Evolutionary conservation across 35 echinoderm and acorn worm genomes (phyloP).

Genomic region (Apostichopus parvimensis): DNA sequence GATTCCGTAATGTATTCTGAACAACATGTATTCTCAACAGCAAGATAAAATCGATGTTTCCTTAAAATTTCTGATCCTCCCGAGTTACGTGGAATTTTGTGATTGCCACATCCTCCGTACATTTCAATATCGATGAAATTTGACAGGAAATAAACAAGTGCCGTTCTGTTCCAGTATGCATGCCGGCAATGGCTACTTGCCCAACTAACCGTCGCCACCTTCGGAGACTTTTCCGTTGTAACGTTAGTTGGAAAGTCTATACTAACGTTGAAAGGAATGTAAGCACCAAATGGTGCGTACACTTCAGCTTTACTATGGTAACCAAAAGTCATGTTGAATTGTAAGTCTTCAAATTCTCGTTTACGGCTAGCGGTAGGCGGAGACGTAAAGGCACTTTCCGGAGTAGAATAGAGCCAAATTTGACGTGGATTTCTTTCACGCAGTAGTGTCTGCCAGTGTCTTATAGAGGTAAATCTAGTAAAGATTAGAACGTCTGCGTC

Average conservation of each 20-base stretch:
- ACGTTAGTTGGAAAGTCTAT: too few relatives aligned
- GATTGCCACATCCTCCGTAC: constrained; percentile 54
- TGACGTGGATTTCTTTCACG: too few relatives aligned
- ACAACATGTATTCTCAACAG: constrained; percentile 66
- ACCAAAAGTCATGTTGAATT: background rate
- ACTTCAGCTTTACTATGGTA: constrained; percentile 1
- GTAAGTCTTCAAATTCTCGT: background rate
- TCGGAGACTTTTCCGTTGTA: background rate
- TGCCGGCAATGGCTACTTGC: constrained; percentile 36
- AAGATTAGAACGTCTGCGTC: too few relatives aligned
- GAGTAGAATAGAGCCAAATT: too few relatives aligned
- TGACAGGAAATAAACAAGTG: constrained; percentile 37
- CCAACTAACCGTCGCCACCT: constrained; percentile 26
- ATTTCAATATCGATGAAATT: constrained; percentile 33
- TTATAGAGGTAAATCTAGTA: too few relatives aligned
- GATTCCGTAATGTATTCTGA: constrained; percentile 65
- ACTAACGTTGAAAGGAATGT: background rate
- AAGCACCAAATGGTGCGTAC: constrained; percentile 3
- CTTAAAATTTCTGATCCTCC: constrained; percentile 35
- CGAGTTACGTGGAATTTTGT: background rate
- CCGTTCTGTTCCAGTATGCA: constrained; percentile 42
- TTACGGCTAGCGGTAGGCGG: too few relatives aligned
- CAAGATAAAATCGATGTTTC: constrained; percentile 62
- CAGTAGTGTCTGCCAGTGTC: too few relatives aligned
- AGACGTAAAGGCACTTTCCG: too few relatives aligned